Conservation (phyloP, 2,797 vertebrate species). For the Cyclura pinguis region DNA sequence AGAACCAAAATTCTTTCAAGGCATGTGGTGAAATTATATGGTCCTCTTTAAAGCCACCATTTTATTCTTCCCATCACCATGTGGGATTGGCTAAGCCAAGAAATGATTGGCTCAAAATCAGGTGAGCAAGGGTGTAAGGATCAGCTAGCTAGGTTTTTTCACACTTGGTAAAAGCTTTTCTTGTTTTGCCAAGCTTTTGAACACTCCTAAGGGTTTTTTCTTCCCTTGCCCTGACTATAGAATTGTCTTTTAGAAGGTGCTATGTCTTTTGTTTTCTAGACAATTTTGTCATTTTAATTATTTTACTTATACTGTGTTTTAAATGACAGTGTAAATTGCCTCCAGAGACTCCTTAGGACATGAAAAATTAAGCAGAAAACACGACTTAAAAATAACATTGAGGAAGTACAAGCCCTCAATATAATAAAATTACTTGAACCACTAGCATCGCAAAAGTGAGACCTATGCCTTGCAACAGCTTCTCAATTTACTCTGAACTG, state of each 20-base stretch:
- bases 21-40: neutral
- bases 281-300: neutral
- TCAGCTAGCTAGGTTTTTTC: no score
- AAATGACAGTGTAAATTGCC: neutral
- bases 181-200: neutral
- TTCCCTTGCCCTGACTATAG: neutral
- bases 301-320: neutral
- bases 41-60: neutral
- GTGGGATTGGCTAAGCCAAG: neutral
- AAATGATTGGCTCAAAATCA: neutral
- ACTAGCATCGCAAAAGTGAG: neutral
- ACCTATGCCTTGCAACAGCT: constrained; percentile 24
- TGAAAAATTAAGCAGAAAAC: neutral
- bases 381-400: neutral
- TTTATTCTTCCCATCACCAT: neutral
- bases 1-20: neutral
- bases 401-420: neutral
- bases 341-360: neutral
- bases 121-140: neutral
- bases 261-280: neutral
- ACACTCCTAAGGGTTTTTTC: neutral
- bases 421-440: neutral
- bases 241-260: neutral
- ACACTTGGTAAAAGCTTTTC: neutral
- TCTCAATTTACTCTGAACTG: constrained; percentile 36